phyloP scores from a whole-genome alignment of 1,140 invertebrate species.

The Manduca sexta region DNA sequence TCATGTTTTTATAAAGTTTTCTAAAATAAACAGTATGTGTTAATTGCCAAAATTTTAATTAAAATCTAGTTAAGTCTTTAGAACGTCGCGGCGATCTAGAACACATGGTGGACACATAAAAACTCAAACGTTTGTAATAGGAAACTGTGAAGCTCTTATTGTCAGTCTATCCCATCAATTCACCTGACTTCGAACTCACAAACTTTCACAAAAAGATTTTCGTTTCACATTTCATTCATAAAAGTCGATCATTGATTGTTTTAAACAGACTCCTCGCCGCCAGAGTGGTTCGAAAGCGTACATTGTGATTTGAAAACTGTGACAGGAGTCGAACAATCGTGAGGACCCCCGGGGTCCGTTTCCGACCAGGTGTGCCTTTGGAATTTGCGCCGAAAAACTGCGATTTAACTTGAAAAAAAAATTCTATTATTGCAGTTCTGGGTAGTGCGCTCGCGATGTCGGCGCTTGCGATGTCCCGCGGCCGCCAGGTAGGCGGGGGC shows the following conservation, averaged over 20 bases:
- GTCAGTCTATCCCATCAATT: conserved; percentile 20
- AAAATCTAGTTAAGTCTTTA: too few relatives aligned
- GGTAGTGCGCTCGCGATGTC: conserved; percentile 48
- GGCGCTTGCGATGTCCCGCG: conserved; percentile 29
- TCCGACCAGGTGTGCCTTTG: conserved; percentile 71
- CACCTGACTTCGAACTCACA: conserved; percentile 38
- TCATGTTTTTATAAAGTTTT: too few relatives aligned
- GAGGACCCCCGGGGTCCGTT: conserved; percentile 64
- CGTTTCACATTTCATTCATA: conserved; percentile 65
- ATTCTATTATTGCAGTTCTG: conserved; percentile 57
- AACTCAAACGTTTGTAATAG: too few relatives aligned
- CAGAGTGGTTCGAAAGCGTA: conserved; percentile 38
- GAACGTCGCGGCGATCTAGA: too few relatives aligned
- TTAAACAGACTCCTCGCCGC: conserved; percentile 68
- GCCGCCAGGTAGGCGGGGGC: conserved; percentile 44
- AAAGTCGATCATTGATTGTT: conserved; percentile 69
- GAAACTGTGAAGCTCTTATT: not conserved
- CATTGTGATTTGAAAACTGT: conserved; percentile 22
- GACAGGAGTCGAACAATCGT: conserved; percentile 66
- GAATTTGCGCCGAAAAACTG: conserved; percentile 66
- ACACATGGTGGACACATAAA: too few relatives aligned
- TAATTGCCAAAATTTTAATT: too few relatives aligned
- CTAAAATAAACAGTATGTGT: too few relatives aligned
- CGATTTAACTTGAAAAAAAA: conserved; percentile 59
- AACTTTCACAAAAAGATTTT: conserved; percentile 45